Base-by-base conservation (phyloP, 2,888 invertebrate genomes). In the Synanthedon tipuliformis region DNA sequence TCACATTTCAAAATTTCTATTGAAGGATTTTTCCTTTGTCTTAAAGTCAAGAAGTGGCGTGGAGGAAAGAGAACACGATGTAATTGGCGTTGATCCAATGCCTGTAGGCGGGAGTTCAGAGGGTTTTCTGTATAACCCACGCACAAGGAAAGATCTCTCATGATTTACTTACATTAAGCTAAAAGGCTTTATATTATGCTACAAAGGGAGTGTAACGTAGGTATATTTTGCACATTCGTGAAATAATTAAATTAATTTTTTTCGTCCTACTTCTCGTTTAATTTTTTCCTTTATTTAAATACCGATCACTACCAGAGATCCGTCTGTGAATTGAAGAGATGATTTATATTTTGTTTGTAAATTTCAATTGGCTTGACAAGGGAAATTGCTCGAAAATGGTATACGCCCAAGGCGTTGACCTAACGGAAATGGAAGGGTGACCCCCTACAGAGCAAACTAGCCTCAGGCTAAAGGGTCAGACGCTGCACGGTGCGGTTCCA, bases 341-440 rank as follows among this genome's bases (percentile, higher is more conserved):
- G 45, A 45, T 45, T n/a, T 45, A 13, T 45, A 45, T 45, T 45
- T 45, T 45, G 45, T 13, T 45, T 13, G 45, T 45, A 4, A 12
- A 23, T 61, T 64, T 60, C 64, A 68, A 76, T 79, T 76, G 71
- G 68, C 70, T 62, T 56, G 59, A 56, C 57, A 54, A 62, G 64
- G 79, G 78, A 81, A 82, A 81, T 82, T 71, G 63, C 59, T 60
- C 70, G 79, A 78, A 84, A 84, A 81, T 81, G 69, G 77, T 75
- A 69, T 69, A 81, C 83, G 83, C 83, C 84, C 78, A 65, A 68
- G 66, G 79, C 73, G 69, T 66, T 72, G 79, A 74, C 74, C 75
- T 63, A 68, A 66, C 78, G 80, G 82, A 82, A 78, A 80, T 82
- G 66, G 71, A 79, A 71, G 75, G 75, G 73, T 66, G 67, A 59